A percentile compares a stretch with the other conserved stretches of the same genome.
Evolutionary conservation across 1,140 invertebrate genomes (phyloP).

Genomic region (Cydia fagiglandana): DNA sequence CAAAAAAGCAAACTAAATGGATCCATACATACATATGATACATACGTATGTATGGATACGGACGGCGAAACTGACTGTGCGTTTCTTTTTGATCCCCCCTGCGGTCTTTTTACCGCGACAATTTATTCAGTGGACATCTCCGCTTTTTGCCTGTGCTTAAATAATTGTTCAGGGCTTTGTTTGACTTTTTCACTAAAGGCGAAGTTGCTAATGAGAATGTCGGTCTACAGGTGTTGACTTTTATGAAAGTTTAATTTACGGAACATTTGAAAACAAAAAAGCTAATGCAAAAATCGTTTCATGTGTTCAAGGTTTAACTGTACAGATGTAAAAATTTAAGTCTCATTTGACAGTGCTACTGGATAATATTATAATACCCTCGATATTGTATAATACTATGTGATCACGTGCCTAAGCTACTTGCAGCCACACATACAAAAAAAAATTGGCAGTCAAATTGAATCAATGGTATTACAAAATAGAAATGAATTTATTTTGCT

Average conservation of each 20-base stretch:
- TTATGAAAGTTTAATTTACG: neutral
- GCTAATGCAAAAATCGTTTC: no score
- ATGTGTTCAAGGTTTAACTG: no score
- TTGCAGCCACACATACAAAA: no score
- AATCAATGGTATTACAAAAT: no score
- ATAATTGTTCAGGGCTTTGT: conserved; percentile 60
- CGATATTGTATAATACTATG: no score
- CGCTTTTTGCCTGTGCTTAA: conserved; percentile 58
- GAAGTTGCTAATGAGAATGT: conserved; percentile 5
- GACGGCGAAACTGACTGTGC: neutral
- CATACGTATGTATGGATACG: neutral
- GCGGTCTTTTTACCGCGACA: conserved; percentile 41
- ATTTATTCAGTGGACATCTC: conserved; percentile 60
- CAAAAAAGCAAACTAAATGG: no score
- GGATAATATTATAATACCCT: no score
- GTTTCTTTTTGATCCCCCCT: conserved; percentile 39
- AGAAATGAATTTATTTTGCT: no score
- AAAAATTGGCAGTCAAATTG: no score
- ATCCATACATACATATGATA: neutral
- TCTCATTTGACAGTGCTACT: no score
- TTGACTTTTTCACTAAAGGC: conserved; percentile 39
- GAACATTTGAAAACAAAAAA: neutral
- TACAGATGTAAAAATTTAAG: no score
- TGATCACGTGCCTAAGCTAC: no score
- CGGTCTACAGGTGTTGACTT: neutral